These are phyloP conservation scores for Keiferia lycopersicella DNA, from an alignment of 2,888 invertebrate genomes.

Conservation along the genomic window DNA sequence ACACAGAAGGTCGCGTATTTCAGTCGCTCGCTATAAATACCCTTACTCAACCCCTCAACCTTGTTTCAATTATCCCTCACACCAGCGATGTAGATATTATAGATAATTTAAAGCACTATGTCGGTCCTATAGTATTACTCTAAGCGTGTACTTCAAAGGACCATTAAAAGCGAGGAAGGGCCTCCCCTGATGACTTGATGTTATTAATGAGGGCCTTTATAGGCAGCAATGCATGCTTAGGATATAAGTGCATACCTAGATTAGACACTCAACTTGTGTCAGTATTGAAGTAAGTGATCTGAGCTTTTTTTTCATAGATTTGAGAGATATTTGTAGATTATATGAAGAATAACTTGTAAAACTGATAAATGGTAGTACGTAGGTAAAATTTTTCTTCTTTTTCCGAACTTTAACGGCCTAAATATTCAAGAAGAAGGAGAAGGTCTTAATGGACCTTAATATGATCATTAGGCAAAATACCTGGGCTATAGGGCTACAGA, in stretches of 20 bases:
- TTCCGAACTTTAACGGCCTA: too few relatives aligned
- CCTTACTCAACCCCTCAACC: neutral
- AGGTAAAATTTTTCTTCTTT: too few relatives aligned
- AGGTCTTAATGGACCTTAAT: neutral
- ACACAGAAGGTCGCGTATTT: neutral
- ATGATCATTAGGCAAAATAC: neutral
- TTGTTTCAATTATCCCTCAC: constrained; percentile 9
- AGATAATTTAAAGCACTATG: constrained; percentile 14
- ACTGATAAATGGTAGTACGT: too few relatives aligned
- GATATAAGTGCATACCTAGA: too few relatives aligned
- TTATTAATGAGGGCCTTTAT: constrained; percentile 33
- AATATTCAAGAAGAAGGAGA: neutral
- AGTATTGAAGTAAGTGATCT: too few relatives aligned
- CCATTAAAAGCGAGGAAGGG: constrained; percentile 40
- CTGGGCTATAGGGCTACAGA: neutral
- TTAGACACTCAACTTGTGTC: too few relatives aligned
- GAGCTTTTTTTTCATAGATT: too few relatives aligned
- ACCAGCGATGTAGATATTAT: neutral
- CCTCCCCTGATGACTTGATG: constrained; percentile 37
- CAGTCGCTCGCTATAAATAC: neutral
- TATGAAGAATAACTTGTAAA: too few relatives aligned
- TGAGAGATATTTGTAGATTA: too few relatives aligned
- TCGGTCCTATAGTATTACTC: constrained; percentile 34
- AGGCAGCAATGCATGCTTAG: too few relatives aligned
- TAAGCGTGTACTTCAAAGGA: constrained; percentile 39